A percentile compares a stretch with the other conserved stretches of the same genome.
Conservation (phyloP, 2,888 invertebrate species). For the Drosophila formosana region DNA sequence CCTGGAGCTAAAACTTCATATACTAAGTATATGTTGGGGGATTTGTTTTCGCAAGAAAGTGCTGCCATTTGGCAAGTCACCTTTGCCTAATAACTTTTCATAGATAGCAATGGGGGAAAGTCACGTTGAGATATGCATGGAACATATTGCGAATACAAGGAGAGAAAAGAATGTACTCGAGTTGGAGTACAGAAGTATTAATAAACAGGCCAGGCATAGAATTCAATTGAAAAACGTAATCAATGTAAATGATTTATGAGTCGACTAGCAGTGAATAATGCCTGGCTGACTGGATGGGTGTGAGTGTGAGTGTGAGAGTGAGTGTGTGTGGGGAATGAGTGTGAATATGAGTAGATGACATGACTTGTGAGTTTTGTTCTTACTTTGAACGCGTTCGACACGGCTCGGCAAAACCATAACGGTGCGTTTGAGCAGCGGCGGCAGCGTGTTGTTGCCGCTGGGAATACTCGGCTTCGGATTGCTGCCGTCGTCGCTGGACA, state of each 20-base stretch:
- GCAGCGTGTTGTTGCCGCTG: slow-evolving; percentile 48
- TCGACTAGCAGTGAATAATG: slow-evolving; percentile 22
- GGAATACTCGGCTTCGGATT: slow-evolving; percentile 15
- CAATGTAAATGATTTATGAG: slow-evolving; percentile 67
- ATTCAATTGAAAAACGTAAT: slow-evolving; percentile 53
- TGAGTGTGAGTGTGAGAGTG: slow-evolving; percentile 23
- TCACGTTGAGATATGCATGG: slow-evolving; percentile 27
- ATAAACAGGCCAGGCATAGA: slow-evolving; percentile 38
- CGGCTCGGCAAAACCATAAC: slow-evolving; percentile 63
- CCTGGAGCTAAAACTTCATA: slow-evolving; percentile 10
- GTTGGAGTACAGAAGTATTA: slow-evolving; percentile 21
- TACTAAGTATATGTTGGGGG: background rate
- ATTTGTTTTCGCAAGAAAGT: slow-evolving; percentile 5
- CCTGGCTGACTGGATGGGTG: background rate
- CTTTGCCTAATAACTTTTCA: slow-evolving; percentile 46
- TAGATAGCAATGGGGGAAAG: slow-evolving; percentile 15
- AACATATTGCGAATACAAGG: slow-evolving; percentile 21
- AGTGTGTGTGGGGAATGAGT: slow-evolving; percentile 21
- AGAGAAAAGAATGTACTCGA: slow-evolving; percentile 3
- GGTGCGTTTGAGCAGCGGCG: slow-evolving; percentile 67
- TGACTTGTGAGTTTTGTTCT: slow-evolving; percentile 69
- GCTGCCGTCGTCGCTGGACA: slow-evolving; percentile 28
- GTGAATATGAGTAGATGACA: slow-evolving; percentile 28
- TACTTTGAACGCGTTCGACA: slow-evolving; percentile 81
- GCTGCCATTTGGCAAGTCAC: slow-evolving; percentile 48